These are phyloP conservation scores for Syrrhaptes paradoxus DNA, from an alignment of 2,113 vertebrate genomes.

Conservation along the genomic window DNA sequence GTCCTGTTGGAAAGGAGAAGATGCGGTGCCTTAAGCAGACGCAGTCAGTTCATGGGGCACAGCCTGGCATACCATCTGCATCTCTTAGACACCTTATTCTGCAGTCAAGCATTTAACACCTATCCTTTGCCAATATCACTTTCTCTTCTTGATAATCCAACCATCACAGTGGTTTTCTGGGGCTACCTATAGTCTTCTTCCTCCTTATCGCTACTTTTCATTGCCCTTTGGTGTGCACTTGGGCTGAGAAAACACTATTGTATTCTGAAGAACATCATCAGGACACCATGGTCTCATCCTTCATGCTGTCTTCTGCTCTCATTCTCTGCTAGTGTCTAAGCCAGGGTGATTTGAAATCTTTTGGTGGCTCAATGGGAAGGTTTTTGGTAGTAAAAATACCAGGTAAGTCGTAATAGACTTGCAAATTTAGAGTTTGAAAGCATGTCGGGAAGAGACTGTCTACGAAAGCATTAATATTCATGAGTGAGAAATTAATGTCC, in stretches of 20 bases:
- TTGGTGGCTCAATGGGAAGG: not conserved
- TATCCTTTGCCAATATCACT: not conserved
- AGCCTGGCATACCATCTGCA: not conserved
- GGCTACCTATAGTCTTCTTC: not conserved
- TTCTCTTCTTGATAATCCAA: not conserved
- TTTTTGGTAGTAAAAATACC: not conserved
- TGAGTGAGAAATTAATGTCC: constrained; percentile 67
- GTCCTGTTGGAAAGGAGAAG: not conserved
- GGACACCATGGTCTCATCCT: not conserved
- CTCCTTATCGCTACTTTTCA: not conserved
- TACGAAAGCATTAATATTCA: constrained; percentile 53
- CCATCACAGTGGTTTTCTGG: not conserved
- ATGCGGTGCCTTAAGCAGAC: not conserved
- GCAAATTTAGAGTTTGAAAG: constrained; percentile 36
- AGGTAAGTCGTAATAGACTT: not conserved
- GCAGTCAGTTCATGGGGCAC: not conserved
- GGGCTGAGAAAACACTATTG: not conserved
- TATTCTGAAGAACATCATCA: not conserved
- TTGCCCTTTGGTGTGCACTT: not conserved
- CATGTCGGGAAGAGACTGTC: not conserved
- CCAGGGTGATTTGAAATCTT: not conserved
- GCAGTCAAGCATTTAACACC: not conserved
- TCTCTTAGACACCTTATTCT: not conserved
- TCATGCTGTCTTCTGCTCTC: not conserved
- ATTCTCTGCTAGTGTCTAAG: not conserved